phyloP scores from a whole-genome alignment of 2,113 vertebrate genomes.

The Phyllostomus hastatus region DNA sequence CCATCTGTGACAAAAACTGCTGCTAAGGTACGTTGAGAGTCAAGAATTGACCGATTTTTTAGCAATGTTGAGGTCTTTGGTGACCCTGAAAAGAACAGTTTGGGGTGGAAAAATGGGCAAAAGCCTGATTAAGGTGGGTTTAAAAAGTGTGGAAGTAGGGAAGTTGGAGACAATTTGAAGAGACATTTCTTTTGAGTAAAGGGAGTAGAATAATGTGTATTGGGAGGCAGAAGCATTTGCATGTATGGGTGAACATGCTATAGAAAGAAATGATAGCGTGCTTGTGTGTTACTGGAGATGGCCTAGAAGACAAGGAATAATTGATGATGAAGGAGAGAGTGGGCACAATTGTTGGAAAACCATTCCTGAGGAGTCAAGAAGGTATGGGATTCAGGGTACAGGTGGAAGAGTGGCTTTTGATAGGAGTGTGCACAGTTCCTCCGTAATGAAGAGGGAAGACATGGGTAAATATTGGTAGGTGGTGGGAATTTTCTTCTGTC shows the following conservation, averaged over 20 bases:
- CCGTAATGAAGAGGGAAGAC: not conserved
- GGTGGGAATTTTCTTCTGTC: not conserved
- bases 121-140: not conserved
- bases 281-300: not conserved
- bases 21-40: not conserved
- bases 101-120: not conserved
- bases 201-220: not conserved
- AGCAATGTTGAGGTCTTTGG: not conserved
- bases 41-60: not conserved
- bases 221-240: not conserved
- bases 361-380: not conserved
- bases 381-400: not conserved
- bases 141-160: not conserved
- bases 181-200: not conserved
- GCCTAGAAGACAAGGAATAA: not conserved
- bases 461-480: not conserved
- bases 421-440: not conserved
- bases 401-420: not conserved
- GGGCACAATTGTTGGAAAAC: not conserved
- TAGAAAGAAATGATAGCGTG: not conserved
- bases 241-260: not conserved
- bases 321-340: not conserved
- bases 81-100: slow-evolving; percentile 25
- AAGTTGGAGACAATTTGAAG: not conserved
- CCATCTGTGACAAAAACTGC: not conserved